Evolutionary conservation across 2,113 vertebrate species (phyloP).

Genomic region (Ahaetulla prasina): DNA sequence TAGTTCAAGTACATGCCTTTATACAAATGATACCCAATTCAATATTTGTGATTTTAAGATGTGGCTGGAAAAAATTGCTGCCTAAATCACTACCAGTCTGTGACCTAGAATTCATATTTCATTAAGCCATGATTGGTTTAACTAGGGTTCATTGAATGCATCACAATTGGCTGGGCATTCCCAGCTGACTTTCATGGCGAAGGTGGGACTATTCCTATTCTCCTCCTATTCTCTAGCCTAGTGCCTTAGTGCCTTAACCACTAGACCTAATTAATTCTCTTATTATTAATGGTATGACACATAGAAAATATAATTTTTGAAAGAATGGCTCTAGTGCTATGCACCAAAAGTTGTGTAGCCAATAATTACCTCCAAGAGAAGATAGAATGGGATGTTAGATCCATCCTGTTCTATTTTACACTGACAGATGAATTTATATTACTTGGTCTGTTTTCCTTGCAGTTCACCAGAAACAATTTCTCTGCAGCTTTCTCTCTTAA

Average conservation of each 20-base stretch:
- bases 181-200: background rate
- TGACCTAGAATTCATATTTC: background rate
- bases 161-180: background rate
- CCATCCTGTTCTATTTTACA: conserved; percentile 4
- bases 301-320: background rate
- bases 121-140: background rate
- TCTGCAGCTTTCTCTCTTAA: conserved; percentile 41
- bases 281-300: background rate
- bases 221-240: background rate
- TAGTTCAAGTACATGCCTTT: background rate
- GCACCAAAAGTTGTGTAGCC: background rate
- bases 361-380: background rate
- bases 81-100: background rate
- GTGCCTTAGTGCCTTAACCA: background rate
- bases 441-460: conserved; percentile 31
- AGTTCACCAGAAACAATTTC: conserved; percentile 47
- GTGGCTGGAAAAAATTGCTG: background rate
- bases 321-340: background rate
- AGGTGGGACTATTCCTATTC: background rate
- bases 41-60: background rate
- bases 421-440: conserved; percentile 32
- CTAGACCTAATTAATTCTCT: background rate
- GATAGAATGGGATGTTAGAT: background rate
- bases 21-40: background rate
- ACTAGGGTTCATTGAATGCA: background rate